Percentiles rank a stretch among this genome's conserved stretches.
phyloP scores from a whole-genome alignment of 2,888 invertebrate genomes.

The Dolomedes plantarius region DNA sequence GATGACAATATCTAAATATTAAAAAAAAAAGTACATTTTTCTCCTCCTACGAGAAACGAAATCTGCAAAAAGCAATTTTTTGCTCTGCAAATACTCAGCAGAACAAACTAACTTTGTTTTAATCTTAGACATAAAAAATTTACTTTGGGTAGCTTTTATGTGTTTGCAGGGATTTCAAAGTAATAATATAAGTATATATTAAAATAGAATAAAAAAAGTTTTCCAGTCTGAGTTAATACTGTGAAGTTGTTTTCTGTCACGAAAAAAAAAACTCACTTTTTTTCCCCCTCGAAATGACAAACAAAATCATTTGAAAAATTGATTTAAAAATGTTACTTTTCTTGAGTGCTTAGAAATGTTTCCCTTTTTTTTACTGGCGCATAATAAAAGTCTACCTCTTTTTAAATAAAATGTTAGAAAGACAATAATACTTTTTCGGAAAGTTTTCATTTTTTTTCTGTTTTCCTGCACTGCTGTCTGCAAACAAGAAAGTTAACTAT shows the following conservation, averaged over 20 bases:
- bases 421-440: slow-evolving; percentile 5
- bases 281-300: neutral
- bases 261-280: neutral
- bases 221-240: neutral
- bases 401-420: neutral
- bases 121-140: neutral
- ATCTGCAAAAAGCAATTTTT: no score
- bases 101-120: neutral
- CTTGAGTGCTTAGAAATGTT: neutral
- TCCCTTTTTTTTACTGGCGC: neutral
- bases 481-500: neutral
- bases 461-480: neutral
- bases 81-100: neutral
- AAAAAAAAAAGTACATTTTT: no score
- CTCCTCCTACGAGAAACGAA: no score
- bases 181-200: neutral
- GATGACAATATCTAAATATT: no score
- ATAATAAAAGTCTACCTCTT: neutral
- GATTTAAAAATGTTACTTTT: neutral
- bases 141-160: neutral
- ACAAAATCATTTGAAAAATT: neutral
- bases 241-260: neutral
- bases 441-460: neutral
- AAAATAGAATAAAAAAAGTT: neutral
- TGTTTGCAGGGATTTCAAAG: neutral